A percentile compares a stretch with the other conserved stretches of the same genome.
These are phyloP conservation scores for Meandrina meandrites DNA, from an alignment of 92 coral and sea anemone genomes.

Conservation along the genomic window DNA sequence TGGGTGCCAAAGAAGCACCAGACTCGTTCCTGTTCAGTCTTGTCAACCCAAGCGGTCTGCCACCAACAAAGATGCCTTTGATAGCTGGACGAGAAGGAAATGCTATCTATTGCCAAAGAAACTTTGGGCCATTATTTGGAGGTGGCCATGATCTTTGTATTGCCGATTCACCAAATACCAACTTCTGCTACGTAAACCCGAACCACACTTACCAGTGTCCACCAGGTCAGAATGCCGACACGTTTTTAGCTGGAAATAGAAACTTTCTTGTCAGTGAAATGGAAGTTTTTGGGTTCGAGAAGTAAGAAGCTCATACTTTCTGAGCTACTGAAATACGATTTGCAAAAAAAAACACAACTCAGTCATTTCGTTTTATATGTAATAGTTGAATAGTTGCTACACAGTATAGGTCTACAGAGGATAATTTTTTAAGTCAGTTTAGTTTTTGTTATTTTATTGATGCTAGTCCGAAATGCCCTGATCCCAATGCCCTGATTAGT, in stretches of 20 bases:
- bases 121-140: constrained; percentile 69
- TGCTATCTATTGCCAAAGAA: constrained; percentile 44
- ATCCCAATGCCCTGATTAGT: no score
- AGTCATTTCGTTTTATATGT: no score
- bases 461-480: no score
- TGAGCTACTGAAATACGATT: background rate
- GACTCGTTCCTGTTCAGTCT: constrained; percentile 59
- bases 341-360: background rate
- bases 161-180: constrained; percentile 37
- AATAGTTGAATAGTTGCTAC: no score
- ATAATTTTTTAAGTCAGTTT: no score
- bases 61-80: constrained; percentile 37
- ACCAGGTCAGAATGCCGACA: constrained; percentile 33
- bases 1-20: constrained; percentile 1
- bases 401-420: no score
- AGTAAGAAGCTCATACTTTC: background rate
- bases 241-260: constrained; percentile 46
- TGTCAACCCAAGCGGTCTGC: constrained; percentile 28
- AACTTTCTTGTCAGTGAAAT: constrained; percentile 52
- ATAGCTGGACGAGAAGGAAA: constrained; percentile 28
- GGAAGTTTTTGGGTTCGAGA: constrained; percentile 54
- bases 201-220: constrained; percentile 55
- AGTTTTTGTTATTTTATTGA: no score
- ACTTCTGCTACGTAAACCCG: constrained; percentile 6
- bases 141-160: constrained; percentile 48